These are phyloP conservation scores for Orthosia cruda DNA, from an alignment of 2,888 invertebrate species.

Conservation along the genomic window DNA sequence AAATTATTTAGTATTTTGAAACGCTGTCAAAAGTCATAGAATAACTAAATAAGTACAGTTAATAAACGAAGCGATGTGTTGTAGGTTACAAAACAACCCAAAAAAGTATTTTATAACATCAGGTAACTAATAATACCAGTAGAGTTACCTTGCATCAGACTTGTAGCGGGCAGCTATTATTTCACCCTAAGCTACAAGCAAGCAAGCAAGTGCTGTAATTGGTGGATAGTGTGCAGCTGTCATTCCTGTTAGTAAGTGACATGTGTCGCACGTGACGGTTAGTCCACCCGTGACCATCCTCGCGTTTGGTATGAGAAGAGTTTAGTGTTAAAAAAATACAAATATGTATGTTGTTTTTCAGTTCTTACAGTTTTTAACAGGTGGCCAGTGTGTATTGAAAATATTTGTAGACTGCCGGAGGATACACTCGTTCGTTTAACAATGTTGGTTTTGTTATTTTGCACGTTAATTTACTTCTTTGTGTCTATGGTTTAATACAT, in stretches of 20 bases:
- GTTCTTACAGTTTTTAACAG: too few species aligned
- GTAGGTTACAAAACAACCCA: not conserved
- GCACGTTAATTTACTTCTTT: too few species aligned
- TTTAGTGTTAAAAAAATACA: not conserved
- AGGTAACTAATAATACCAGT: conserved; percentile 3
- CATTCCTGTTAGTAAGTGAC: not conserved
- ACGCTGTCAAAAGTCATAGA: too few species aligned
- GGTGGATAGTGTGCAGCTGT: conserved; percentile 20
- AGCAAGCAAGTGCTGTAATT: conserved; percentile 3
- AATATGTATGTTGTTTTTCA: too few species aligned
- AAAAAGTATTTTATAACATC: not conserved
- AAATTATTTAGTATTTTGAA: too few species aligned
- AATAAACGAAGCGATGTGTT: not conserved
- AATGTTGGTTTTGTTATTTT: too few species aligned
- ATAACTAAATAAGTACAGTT: not conserved
- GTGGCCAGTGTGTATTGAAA: too few species aligned
- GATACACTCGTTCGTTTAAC: too few species aligned
- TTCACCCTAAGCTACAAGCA: conserved; percentile 11
- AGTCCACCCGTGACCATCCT: too few species aligned
- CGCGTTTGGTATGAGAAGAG: not conserved
- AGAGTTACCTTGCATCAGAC: not conserved
- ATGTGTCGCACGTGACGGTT: too few species aligned
- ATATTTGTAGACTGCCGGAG: too few species aligned
- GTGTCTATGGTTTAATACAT: too few species aligned
- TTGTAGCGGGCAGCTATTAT: conserved; percentile 7